Conservation (phyloP, 2,113 vertebrate genomes). For the Tichodroma muraria region DNA sequence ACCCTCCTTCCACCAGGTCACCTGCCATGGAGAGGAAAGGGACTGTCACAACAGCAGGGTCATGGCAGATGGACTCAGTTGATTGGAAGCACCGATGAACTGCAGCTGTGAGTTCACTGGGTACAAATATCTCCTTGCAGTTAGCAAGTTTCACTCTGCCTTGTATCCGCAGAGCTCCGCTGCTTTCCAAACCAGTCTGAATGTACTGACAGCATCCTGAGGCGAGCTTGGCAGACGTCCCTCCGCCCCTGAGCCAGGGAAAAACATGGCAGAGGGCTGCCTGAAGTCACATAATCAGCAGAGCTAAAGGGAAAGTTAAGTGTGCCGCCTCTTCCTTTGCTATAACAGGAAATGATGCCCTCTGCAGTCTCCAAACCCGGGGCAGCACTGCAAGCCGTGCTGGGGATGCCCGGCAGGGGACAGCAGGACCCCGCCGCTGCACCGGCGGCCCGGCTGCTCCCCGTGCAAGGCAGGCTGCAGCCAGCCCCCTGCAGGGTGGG, state of each 20-base stretch:
- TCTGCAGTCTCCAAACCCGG: not conserved
- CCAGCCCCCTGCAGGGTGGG: not conserved
- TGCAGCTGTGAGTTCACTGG: not conserved
- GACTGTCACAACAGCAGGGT: not conserved
- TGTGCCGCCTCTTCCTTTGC: not conserved
- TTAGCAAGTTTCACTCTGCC: not conserved
- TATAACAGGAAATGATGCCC: not conserved
- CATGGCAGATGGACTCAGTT: not conserved
- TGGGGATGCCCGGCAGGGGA: constrained; percentile 19
- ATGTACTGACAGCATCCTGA: not conserved
- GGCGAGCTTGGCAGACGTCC: not conserved
- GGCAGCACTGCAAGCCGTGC: not conserved
- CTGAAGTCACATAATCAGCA: not conserved
- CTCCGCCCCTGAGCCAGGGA: not conserved
- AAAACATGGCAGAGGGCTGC: not conserved
- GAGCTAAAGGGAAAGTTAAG: not conserved
- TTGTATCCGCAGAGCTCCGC: not conserved
- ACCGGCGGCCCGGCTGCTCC: not conserved
- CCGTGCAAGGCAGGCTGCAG: not conserved
- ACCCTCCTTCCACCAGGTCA: not conserved
- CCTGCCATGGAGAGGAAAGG: not conserved
- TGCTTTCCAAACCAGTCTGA: not conserved
- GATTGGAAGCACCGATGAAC: not conserved
- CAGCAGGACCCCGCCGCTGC: not conserved
- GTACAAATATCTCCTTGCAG: not conserved